Base-by-base conservation (phyloP, 2,797 vertebrate genomes). In the Manis pentadactyla region DNA sequence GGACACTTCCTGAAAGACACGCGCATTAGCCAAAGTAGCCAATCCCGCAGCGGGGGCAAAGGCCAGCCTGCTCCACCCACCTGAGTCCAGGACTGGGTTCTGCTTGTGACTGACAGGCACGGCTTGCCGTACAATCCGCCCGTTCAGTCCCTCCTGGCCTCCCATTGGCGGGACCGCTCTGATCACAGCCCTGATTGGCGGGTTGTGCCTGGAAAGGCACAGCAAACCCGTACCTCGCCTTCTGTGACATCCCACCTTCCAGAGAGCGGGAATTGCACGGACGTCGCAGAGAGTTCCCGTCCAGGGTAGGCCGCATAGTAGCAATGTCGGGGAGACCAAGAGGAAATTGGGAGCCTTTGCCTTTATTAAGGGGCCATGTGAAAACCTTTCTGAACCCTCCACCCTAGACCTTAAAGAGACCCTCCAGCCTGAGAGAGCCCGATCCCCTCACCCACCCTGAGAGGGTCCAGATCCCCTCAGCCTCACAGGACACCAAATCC, bases 191-290 rank as follows among this genome's bases (percentile, higher is more conserved):
- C 29, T 25, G 53, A 87, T 86, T 39, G 31, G 88, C 15, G 21
- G 74, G n/a, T 27, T 59, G 18, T 5, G 42, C 14, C 23, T 13
- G 34, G 5, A 13, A 0, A 0, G 4, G 3, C 9, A 0, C 0
- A 46, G 12, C 8, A 7, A 49, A 15, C 18, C 2, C 17, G 8
- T 6, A 0, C 8, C 29, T 3, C 19, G 5, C 39, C 1, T 1
- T 13, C 18, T 0, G 0, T 7, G 0, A 6, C 2, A 3, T 1
- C 57, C 3, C n/a, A 7, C 0, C 4, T 3, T 19, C 4, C 0
- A 1, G 10, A 34, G 4, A 19, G 18, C n/a, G 2, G 34, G 19
- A 13, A 7, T 15, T 15, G 1, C 7, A 5, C 2, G 0, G 0
- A 0, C 1, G 5, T 8, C 1, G 0, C 13, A 13, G 18, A 3